Evolutionary conservation across 1,140 invertebrate species (phyloP).

Genomic region (Dermatophagoides farinae): DNA sequence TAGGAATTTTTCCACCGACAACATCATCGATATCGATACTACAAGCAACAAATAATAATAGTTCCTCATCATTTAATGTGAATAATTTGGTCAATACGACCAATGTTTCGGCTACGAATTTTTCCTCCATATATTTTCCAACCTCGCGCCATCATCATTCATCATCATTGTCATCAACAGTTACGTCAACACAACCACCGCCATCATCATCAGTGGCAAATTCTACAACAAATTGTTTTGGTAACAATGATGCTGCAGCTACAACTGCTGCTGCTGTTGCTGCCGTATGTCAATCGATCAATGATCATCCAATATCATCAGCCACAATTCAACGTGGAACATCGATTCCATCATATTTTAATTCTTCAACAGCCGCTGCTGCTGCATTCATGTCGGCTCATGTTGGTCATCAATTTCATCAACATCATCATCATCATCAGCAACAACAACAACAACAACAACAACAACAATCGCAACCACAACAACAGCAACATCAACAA

Average conservation of each 20-base stretch:
- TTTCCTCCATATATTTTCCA: background rate
- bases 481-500: too few relatives aligned
- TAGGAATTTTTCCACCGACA: background rate
- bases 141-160: background rate
- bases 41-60: background rate
- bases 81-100: conserved; percentile 8
- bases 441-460: too few relatives aligned
- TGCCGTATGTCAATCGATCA: too few relatives aligned
- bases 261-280: too few relatives aligned
- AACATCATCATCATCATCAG: background rate
- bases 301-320: background rate
- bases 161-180: background rate
- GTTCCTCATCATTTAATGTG: background rate
- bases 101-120: background rate
- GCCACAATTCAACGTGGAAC: background rate
- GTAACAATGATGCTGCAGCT: too few relatives aligned
- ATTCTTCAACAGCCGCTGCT: conserved; percentile 8
- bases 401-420: background rate
- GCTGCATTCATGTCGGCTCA: conserved; percentile 14
- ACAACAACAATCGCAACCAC: too few relatives aligned
- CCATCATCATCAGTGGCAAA: background rate
- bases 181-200: background rate
- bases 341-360: conserved; percentile 7
- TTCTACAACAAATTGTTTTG: background rate
- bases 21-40: background rate